phyloP scores from a whole-genome alignment of 1,140 invertebrate genomes.

The Leptinotarsa defecta region DNA sequence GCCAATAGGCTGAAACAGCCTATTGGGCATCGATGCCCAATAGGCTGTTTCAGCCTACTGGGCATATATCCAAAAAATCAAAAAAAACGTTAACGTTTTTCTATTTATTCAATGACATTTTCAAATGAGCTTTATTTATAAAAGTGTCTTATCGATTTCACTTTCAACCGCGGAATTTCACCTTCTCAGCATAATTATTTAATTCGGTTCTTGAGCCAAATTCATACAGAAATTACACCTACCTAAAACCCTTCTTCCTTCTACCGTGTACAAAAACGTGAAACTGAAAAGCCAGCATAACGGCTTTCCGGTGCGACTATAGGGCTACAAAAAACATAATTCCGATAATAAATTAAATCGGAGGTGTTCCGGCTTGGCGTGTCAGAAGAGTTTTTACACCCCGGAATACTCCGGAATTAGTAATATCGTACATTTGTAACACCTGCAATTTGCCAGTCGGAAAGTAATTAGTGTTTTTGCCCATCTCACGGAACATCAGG shows the following conservation, averaged over 20 bases:
- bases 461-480: conserved; percentile 54
- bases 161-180: too few relatives aligned
- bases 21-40: too few relatives aligned
- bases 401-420: conserved; percentile 42
- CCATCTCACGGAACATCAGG: not conserved
- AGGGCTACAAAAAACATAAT: conserved; percentile 27
- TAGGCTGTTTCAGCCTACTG: too few relatives aligned
- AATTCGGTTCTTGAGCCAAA: not conserved
- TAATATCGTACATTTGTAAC: conserved; percentile 53
- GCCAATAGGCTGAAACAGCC: too few relatives aligned
- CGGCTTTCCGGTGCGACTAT: conserved; percentile 17
- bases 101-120: too few relatives aligned
- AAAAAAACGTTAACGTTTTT: too few relatives aligned
- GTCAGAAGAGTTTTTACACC: conserved; percentile 35
- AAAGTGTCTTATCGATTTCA: too few relatives aligned
- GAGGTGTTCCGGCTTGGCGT: conserved; percentile 27
- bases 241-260: not conserved
- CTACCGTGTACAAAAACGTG: not conserved
- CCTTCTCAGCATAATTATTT: too few relatives aligned
- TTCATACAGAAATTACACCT: not conserved
- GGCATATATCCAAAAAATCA: too few relatives aligned
- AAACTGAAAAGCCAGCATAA: conserved; percentile 22
- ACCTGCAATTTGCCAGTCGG: conserved; percentile 54
- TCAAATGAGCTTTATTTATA: too few relatives aligned
- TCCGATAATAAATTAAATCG: conserved; percentile 33